Base-by-base conservation (phyloP, 2,113 vertebrate species). In the Odontesthes bonariensis region DNA sequence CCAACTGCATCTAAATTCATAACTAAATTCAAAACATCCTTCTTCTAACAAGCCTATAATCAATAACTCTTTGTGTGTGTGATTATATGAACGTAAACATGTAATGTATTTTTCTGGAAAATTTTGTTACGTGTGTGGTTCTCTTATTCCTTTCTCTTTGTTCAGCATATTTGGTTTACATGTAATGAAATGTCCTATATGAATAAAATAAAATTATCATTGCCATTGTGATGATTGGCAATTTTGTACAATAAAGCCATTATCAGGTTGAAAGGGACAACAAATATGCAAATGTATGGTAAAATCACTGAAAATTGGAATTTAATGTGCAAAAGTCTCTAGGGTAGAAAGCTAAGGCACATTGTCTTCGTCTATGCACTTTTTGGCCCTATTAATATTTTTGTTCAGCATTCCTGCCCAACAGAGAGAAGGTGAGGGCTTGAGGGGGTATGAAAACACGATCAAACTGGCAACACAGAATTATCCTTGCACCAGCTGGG, bases 371-470 rank as follows among this genome's bases (percentile, higher is more conserved):
- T 65, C 59, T 53, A 33, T 32, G 55, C 66, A 64, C 71, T 86
- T 77, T 76, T 79, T 89, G 80, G 85, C 84, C 82, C 89, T 79
- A 86, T 86, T 84, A 88, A 85, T 89, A 80, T 77, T 49, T 82
- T 59, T 79, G 57, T 80, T 75, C 20, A 64, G 64, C 58, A 19
- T 70, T 59, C 46, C 55, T 83, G 63, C 71, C 76, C 70, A 71
- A 70, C 51, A n/a, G 11, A 57, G 47, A 56, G 14, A 51, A 38
- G 61, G 59, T 35, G 44, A 23, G 3, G 42, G 33, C 42, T 56
- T 52, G 44, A 62, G 55, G 64, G 58, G 73, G 73, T 85, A 47
- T 67, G 69, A 72, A 72, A 84, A 86, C 62, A 81, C 51, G 61
- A 84, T 88, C 72, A 84, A 75, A 79, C 59, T 65, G 75, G 70